Base-by-base conservation (phyloP, 2,113 vertebrate genomes). In the Platysteira castanea region DNA sequence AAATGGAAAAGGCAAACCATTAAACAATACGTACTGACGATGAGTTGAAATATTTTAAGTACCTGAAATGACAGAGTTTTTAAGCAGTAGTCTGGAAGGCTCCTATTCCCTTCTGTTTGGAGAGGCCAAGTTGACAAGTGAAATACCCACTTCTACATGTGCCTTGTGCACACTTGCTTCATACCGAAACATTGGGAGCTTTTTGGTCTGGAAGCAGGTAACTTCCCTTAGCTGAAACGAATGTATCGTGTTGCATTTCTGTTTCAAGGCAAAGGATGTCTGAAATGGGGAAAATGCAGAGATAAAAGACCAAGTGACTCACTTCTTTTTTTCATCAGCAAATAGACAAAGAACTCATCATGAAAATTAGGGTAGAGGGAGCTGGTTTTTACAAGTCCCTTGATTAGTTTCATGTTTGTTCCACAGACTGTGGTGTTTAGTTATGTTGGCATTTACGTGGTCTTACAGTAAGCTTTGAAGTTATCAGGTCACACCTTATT, bases 401-500 rank as follows among this genome's bases (percentile, higher is more conserved):
- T 92, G 76, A 87, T 95, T 47, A 69, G 79, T 67, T 85, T 73
- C 7, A 17, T 75, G 80, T 95, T 93, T 89, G 57, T 86, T 81
- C 54, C 53, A 17, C 71, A 57, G 70, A 19, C 42, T 59, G 79
- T 59, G 79, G 57, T 77, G 27, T 80, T 90, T 81, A 57, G 82
- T 54, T 74, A 12, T n/a, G 35, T 88, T 89, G 74, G 83, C 59
- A 64, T 95, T 89, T 95, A 89, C 82, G 33, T 35, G 28, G 53
- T 57, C 81, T 91, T 64, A 59, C 64, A n/a, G 60, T 60, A 49
- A 52, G 69, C 95, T 96, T 96, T 91, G 83, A 95, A 96, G 76
- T 84, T 87, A 71, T 42, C 85, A 84, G 81, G 84, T 96, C 90
- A 82, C 91, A 91, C 89, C 28, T 93, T 83, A 69, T 87, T 96